phyloP scores from a whole-genome alignment of 2,888 invertebrate genomes.

The Taphrorychus bicolor region DNA sequence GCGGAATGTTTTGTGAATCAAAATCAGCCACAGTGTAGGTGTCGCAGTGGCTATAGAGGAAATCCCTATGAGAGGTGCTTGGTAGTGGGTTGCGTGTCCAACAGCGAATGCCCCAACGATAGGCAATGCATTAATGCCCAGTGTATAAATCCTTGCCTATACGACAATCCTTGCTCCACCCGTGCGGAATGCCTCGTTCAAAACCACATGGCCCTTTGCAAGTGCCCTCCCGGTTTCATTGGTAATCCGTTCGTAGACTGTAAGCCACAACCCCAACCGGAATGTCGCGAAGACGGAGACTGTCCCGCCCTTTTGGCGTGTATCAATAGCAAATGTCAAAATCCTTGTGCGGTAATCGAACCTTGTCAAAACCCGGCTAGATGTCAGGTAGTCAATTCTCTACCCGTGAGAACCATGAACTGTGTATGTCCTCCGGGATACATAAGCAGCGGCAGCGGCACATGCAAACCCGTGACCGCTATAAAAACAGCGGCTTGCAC shows the following conservation, averaged over 20 bases:
- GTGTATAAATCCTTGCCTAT: slow-evolving; percentile 84
- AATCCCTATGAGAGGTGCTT: slow-evolving; percentile 78
- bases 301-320: slow-evolving; percentile 83
- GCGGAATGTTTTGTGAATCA: slow-evolving; percentile 76
- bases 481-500: slow-evolving; percentile 70
- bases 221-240: slow-evolving; percentile 76
- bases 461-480: slow-evolving; percentile 77
- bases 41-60: slow-evolving; percentile 81
- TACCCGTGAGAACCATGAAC: slow-evolving; percentile 87
- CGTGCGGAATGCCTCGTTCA: slow-evolving; percentile 81
- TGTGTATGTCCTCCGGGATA: slow-evolving; percentile 91
- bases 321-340: slow-evolving; percentile 79
- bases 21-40: slow-evolving; percentile 75
- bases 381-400: slow-evolving; percentile 81
- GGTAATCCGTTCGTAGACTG: slow-evolving; percentile 88
- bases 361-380: slow-evolving; percentile 83
- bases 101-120: slow-evolving; percentile 87
- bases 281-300: slow-evolving; percentile 83
- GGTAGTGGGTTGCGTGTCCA: slow-evolving; percentile 83
- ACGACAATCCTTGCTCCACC: slow-evolving; percentile 77
- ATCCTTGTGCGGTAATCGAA: slow-evolving; percentile 79
- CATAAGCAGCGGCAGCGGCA: slow-evolving; percentile 81
- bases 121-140: slow-evolving; percentile 85
- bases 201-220: slow-evolving; percentile 85
- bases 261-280: slow-evolving; percentile 72